Percentiles rank a stretch among this genome's conserved stretches.
These are phyloP conservation scores for Beroe forskalii DNA, from an alignment of 37 sponge, comb jelly and placozoan genomes.

Conservation along the genomic window DNA sequence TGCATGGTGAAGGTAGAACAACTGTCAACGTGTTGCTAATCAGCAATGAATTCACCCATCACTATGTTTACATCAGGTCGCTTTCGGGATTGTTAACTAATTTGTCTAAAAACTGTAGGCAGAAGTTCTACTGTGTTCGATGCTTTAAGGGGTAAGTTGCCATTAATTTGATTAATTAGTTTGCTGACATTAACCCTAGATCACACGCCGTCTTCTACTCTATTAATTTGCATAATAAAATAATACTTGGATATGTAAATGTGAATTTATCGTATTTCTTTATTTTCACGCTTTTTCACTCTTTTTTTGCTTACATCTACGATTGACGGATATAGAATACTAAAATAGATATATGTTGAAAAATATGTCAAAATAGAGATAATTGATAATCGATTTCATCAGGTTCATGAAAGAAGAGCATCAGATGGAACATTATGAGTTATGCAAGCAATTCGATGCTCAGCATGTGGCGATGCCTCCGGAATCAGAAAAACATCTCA, in stretches of 20 bases:
- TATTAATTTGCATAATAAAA: no score
- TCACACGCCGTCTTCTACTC: no score
- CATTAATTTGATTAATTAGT: no score
- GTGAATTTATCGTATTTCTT: no score
- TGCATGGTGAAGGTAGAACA: background rate
- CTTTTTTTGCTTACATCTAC: no score
- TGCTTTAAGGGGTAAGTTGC: background rate
- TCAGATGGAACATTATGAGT: background rate
- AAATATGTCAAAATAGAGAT: no score
- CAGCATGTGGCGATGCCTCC: background rate
- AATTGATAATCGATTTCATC: no score
- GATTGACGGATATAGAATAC: no score
- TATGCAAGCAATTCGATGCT: background rate
- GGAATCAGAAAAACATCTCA: background rate
- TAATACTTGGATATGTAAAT: no score
- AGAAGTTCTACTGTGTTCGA: background rate
- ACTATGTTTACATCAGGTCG: background rate
- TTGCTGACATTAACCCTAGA: no score
- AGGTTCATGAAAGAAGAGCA: background rate
- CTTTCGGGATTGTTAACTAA: background rate
- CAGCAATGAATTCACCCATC: background rate
- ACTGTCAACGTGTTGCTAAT: background rate
- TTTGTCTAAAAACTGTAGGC: background rate
- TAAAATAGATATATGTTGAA: no score
- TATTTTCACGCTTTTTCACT: no score